phyloP scores from a whole-genome alignment of 2,888 invertebrate genomes.

The Megaustenia siamemsis region DNA sequence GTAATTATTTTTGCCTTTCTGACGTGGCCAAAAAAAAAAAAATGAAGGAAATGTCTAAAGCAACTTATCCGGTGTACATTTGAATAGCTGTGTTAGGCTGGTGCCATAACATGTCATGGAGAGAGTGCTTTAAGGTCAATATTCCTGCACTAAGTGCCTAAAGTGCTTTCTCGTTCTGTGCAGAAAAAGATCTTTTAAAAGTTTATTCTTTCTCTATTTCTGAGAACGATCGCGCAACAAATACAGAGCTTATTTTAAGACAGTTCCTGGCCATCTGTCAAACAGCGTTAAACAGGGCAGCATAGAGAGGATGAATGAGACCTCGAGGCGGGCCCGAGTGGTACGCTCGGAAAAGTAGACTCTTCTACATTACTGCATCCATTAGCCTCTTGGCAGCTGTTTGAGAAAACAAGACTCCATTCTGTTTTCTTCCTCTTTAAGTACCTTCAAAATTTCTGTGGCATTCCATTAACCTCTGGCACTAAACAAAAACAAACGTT shows the following conservation, averaged over 20 bases:
- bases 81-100: too few relatives aligned
- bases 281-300: background rate
- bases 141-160: too few relatives aligned
- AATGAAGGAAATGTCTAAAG: too few relatives aligned
- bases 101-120: background rate
- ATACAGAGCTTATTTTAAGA: background rate
- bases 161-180: background rate
- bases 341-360: background rate
- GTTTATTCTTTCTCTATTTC: background rate
- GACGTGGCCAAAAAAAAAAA: too few relatives aligned
- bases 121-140: background rate
- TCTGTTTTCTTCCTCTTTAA: background rate
- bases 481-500: slow-evolving; percentile 11
- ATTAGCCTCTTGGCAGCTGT: slow-evolving; percentile 25
- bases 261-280: background rate
- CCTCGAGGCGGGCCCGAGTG: background rate
- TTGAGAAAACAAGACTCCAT: background rate
- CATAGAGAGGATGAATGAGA: background rate
- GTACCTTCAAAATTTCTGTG: background rate
- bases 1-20: too few relatives aligned
- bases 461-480: slow-evolving; percentile 10
- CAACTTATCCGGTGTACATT: too few relatives aligned
- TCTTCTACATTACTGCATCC: slow-evolving; percentile 1
- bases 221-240: background rate
- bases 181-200: background rate